Base-by-base conservation (phyloP, 1,140 invertebrate species). In the Pseudomyrmex concolor region DNA sequence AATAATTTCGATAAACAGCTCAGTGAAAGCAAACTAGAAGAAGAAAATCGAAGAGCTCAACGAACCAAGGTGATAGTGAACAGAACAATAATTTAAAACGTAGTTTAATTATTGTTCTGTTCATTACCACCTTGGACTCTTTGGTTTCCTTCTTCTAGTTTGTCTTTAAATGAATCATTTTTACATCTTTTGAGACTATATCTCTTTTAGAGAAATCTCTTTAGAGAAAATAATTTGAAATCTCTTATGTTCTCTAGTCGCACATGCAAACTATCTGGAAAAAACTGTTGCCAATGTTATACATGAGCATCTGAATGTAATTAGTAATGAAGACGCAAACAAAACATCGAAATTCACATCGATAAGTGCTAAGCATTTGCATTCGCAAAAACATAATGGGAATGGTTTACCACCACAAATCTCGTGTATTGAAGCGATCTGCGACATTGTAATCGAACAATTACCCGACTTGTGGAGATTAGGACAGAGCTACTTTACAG, bases 401-500 rank as follows among this genome's bases (percentile, higher is more conserved):
- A 94, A 92, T 84, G 89, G 92, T 59, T 91, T 94, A n/a, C 95
- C 95, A 10, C 89, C 94, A 34, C 92, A 95, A 86, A 96, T 97
- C 10, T 92, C 96, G 63, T 97, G 97, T 93, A 94, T 97, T 9
- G 97, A 97, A 92, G 96, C 97, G 85, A 93, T 97, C 54, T 96
- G 96, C 74, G 95, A 97, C 45, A 95, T 96, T 62, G 94, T 98
- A 59, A 95, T 95, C 12, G 95, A 96, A 83, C 95, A 96, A 67
- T 96, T 98, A 85, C 97, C 97, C 0, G 97, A 98, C 93, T 94
- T 99, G 10, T 98, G 98, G 97, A 97, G 97, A 93, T 95, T 99
- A 2, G 97, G 98, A 2, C 97, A 98, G 91, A 96, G 97, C 68
- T 99, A 99, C 93, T 98, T 99, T 91, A 96, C 96, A 13, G 97